These are phyloP conservation scores for Puma concolor DNA, from an alignment of 2,113 vertebrate species.

Conservation along the genomic window DNA sequence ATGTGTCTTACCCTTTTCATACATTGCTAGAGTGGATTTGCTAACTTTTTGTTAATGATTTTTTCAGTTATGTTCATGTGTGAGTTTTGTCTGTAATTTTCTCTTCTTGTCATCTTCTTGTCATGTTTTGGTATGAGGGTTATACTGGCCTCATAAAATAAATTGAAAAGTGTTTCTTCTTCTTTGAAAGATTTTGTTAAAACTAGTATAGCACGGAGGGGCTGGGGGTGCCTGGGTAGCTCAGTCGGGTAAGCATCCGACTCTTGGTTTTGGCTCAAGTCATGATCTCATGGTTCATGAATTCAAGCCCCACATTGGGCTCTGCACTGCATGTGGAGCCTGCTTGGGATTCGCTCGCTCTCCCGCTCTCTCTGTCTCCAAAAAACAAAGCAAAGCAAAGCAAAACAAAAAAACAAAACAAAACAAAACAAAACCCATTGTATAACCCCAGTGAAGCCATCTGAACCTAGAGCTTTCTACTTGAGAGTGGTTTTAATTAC, in stretches of 20 bases:
- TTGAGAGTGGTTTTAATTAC: background rate
- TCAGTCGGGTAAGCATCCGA: no score
- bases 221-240: no score
- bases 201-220: background rate
- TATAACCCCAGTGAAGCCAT: constrained; percentile 27
- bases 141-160: background rate
- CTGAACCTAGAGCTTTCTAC: background rate
- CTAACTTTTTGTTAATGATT: background rate
- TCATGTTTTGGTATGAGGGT: constrained; percentile 33
- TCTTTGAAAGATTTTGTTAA: constrained; percentile 27
- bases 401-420: no score
- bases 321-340: no score
- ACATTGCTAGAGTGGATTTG: background rate
- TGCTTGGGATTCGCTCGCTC: no score
- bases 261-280: no score
- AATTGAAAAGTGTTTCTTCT: background rate
- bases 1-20: background rate
- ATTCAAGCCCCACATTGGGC: no score
- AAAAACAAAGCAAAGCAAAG: no score
- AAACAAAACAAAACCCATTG: background rate
- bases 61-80: constrained; percentile 4
- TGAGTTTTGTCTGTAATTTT: background rate
- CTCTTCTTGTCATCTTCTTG: background rate
- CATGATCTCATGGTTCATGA: no score
- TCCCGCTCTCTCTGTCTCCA: no score